Percentiles rank a stretch among this genome's conserved stretches.
Conservation (phyloP, 2,797 vertebrate species). For the Spizella passerina region DNA sequence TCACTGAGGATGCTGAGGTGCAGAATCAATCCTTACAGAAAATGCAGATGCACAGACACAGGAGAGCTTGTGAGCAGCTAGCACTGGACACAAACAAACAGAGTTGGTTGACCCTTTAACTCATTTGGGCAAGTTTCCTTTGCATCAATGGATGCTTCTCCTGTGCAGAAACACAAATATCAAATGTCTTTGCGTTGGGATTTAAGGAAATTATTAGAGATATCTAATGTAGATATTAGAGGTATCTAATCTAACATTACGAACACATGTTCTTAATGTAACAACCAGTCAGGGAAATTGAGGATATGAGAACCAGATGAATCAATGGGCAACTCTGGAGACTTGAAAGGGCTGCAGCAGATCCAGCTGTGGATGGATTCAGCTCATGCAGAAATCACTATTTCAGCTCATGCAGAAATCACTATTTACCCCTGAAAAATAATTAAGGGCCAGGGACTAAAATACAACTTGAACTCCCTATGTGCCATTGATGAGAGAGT, state of each 20-base stretch:
- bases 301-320: not conserved
- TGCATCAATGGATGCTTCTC: not conserved
- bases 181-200: not conserved
- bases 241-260: not conserved
- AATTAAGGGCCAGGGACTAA: not conserved
- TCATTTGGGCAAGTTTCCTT: not conserved
- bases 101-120: not conserved
- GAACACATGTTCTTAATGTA: not conserved
- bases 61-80: not conserved
- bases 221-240: not conserved
- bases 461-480: not conserved
- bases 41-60: not conserved
- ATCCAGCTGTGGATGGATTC: not conserved
- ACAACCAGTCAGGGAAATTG: not conserved
- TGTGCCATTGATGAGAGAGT: not conserved
- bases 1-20: not conserved
- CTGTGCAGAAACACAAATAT: not conserved
- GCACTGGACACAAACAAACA: not conserved
- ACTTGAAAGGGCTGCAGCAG: not conserved
- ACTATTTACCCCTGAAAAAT: not conserved
- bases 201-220: not conserved
- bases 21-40: not conserved
- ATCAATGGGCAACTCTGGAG: not conserved
- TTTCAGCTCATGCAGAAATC: not conserved
- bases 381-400: not conserved